A percentile compares a stretch with the other conserved stretches of the same genome.
Conservation (phyloP, 2,113 vertebrate species). For the Sinocyclocheilus grahami region DNA sequence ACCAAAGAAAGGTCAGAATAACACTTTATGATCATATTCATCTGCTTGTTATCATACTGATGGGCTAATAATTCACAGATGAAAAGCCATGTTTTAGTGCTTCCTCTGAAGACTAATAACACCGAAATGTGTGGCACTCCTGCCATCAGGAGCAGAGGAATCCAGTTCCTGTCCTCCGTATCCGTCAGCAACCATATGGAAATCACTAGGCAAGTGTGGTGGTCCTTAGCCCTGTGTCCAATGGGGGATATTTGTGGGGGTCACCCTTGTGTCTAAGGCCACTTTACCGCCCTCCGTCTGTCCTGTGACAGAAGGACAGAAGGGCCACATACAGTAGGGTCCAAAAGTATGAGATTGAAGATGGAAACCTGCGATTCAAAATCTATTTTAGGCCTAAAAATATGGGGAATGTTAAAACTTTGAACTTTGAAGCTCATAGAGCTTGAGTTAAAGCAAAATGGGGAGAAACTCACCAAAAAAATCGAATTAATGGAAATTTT, state of each 20-base stretch:
- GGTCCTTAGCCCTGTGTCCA: constrained; percentile 60
- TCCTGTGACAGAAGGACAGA: constrained; percentile 62
- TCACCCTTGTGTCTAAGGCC: constrained; percentile 15
- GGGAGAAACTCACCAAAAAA: too few species aligned
- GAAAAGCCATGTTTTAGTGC: background rate
- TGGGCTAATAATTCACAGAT: background rate
- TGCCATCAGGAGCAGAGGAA: constrained; percentile 32
- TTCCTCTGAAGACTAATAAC: background rate
- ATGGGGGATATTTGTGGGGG: constrained; percentile 55
- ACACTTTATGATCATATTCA: constrained; percentile 32
- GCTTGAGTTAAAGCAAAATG: background rate
- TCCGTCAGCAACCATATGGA: constrained; percentile 66
- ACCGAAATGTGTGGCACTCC: constrained; percentile 25
- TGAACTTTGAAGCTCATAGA: background rate
- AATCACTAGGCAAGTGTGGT: constrained; percentile 64
- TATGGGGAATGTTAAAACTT: background rate
- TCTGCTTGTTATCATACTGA: background rate
- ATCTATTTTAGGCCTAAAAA: background rate
- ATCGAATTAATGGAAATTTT: too few species aligned
- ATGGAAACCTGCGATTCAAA: background rate
- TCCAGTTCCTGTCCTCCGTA: constrained; percentile 46
- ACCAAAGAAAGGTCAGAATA: constrained; percentile 32
- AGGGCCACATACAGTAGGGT: constrained; percentile 60
- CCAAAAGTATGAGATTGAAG: background rate
- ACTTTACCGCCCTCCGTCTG: constrained; percentile 60